Percentiles rank a stretch among this genome's conserved stretches.
These are phyloP conservation scores for Arizona elegans DNA, from an alignment of 2,113 vertebrate genomes.

Conservation along the genomic window DNA sequence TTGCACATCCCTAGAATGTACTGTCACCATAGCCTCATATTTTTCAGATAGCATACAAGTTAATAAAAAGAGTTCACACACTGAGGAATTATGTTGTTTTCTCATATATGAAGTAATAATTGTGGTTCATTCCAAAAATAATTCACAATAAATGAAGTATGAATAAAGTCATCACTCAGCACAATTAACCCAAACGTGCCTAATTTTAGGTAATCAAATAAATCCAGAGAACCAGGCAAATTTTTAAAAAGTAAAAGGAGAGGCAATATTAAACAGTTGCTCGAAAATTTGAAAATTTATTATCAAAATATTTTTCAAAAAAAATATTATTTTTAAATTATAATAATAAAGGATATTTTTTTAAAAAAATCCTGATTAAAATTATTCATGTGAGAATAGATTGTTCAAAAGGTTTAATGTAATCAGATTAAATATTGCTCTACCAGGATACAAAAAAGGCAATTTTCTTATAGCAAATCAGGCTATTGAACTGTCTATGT, in stretches of 20 bases:
- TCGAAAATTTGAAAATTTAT: background rate
- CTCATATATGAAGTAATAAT: background rate
- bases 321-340: background rate
- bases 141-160: background rate
- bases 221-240: background rate
- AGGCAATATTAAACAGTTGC: background rate
- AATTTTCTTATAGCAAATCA: background rate
- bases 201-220: background rate
- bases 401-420: background rate
- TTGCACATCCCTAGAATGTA: background rate
- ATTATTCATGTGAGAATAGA: background rate
- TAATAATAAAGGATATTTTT: background rate
- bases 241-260: background rate
- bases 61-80: background rate
- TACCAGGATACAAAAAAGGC: background rate
- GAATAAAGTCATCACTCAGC: background rate
- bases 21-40: background rate
- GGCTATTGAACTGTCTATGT: background rate
- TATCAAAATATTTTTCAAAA: background rate
- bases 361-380: background rate
- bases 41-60: background rate
- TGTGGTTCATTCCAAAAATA: background rate
- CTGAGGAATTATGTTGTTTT: background rate
- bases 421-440: background rate
- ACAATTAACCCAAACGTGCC: background rate